Evolutionary conservation across 2,797 vertebrate genomes (phyloP).

Genomic region (Myioborus melanocephalus): DNA sequence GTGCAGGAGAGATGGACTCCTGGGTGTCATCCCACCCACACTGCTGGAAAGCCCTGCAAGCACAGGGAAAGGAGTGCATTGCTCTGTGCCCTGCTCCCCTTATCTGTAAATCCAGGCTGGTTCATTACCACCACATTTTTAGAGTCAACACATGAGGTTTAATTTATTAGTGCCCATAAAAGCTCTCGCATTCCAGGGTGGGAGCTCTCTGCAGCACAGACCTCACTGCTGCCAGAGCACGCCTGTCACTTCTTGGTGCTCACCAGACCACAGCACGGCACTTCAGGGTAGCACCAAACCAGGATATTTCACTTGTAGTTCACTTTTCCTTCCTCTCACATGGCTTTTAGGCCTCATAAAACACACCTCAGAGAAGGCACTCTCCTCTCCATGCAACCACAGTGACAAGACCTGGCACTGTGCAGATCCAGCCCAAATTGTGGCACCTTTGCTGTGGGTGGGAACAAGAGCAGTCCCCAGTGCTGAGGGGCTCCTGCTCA

Average conservation of each 20-base stretch:
- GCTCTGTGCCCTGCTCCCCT: background rate
- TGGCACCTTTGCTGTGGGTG: background rate
- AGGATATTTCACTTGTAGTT: background rate
- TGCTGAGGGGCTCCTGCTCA: background rate
- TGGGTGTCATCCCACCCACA: background rate
- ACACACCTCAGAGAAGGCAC: background rate
- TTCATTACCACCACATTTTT: background rate
- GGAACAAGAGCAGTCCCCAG: background rate
- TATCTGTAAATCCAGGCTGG: constrained; percentile 8
- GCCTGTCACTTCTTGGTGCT: background rate
- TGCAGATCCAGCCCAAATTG: background rate
- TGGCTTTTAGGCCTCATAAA: background rate
- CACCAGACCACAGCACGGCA: background rate
- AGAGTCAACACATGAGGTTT: constrained; percentile 8
- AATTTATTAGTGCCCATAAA: constrained; percentile 54
- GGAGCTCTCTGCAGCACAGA: constrained; percentile 3
- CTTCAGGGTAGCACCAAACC: background rate
- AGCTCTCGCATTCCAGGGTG: background rate
- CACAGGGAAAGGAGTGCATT: background rate
- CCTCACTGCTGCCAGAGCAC: constrained; percentile 35
- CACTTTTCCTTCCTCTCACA: background rate
- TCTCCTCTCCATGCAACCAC: background rate
- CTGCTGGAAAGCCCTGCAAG: background rate
- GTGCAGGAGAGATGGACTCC: background rate
- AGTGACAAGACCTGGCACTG: background rate